These are phyloP conservation scores for Eilema depressum DNA, from an alignment of 2,888 invertebrate species.

Conservation along the genomic window DNA sequence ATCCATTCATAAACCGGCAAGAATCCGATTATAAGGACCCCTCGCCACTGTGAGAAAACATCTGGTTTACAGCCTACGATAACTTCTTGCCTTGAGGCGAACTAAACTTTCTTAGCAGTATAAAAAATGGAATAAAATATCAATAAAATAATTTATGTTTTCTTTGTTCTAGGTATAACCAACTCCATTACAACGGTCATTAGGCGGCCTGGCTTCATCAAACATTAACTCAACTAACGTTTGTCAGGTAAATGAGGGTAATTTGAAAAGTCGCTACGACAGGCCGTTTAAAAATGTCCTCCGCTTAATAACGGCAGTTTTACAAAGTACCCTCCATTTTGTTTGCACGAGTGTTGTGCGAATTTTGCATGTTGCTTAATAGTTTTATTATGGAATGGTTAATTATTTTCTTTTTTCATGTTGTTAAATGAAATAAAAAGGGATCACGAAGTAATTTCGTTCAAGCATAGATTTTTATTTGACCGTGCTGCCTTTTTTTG, in stretches of 20 bases:
- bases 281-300: slow-evolving; percentile 24
- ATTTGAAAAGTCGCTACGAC: slow-evolving; percentile 34
- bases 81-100: neutral
- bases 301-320: slow-evolving; percentile 17
- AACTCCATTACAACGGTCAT: neutral
- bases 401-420: neutral
- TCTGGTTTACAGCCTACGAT: neutral
- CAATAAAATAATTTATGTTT: neutral
- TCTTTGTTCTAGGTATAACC: slow-evolving; percentile 5
- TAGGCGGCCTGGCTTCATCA: slow-evolving; percentile 22
- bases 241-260: slow-evolving; percentile 36
- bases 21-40: too few species aligned
- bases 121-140: neutral
- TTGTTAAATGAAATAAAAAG: neutral
- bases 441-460: too few species aligned
- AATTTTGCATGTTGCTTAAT: neutral
- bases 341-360: slow-evolving; percentile 5
- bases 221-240: slow-evolving; percentile 37
- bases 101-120: neutral
- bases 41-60: too few species aligned
- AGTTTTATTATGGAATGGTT: slow-evolving; percentile 6
- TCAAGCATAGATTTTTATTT: too few species aligned
- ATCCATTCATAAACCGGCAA: too few species aligned
- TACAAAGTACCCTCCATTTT: slow-evolving; percentile 35
- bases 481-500: too few species aligned